Evolutionary conservation across 1,140 invertebrate genomes (phyloP).

Genomic region (Meloidogyne hapla): DNA sequence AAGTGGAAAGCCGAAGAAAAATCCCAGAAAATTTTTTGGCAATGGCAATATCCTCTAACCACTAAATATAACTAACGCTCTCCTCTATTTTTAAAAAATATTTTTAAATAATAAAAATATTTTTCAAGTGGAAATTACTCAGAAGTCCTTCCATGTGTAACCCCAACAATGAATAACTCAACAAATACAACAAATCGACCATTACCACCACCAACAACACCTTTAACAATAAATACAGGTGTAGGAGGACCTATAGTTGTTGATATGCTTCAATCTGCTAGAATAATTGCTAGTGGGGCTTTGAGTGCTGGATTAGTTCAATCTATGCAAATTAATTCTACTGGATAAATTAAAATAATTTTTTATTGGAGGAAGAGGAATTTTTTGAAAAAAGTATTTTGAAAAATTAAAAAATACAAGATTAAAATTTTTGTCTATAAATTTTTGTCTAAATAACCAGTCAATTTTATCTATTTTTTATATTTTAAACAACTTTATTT

Average conservation of each 20-base stretch:
- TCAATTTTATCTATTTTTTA: no score
- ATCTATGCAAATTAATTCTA: slow-evolving; percentile 22
- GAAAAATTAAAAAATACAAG: background rate
- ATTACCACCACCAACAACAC: background rate
- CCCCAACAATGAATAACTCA: background rate
- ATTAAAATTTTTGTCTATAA: no score
- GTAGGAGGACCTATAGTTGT: slow-evolving; percentile 8
- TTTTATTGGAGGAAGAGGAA: no score
- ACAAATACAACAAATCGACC: background rate
- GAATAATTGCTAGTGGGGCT: slow-evolving; percentile 5
- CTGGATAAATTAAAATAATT: background rate
- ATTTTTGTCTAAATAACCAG: no score
- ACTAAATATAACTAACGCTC: no score
- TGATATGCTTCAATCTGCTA: background rate
- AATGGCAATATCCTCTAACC: no score
- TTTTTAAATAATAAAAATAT: background rate
- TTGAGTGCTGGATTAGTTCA: slow-evolving; percentile 21
- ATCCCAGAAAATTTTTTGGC: background rate
- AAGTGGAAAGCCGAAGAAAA: no score
- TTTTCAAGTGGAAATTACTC: slow-evolving; percentile 11
- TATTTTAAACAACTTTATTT: no score
- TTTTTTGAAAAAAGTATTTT: background rate
- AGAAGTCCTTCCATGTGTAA: background rate
- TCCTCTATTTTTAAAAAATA: background rate
- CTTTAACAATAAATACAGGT: background rate